These are phyloP conservation scores for Samia ricini DNA, from an alignment of 1,140 invertebrate species.

Conservation along the genomic window DNA sequence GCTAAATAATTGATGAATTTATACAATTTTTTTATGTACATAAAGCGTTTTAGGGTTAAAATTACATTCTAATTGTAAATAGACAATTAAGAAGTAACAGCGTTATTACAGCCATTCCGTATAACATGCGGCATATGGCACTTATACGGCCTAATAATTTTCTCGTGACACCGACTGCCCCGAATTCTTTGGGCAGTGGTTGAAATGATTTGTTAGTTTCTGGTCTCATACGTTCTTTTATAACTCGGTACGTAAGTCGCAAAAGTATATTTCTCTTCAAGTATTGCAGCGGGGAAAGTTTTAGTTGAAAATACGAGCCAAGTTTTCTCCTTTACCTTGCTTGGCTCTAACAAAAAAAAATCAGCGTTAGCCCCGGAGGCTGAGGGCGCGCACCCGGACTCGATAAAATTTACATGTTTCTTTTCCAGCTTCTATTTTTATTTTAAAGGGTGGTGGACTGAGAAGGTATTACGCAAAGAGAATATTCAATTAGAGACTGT, in stretches of 20 bases:
- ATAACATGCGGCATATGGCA: background rate
- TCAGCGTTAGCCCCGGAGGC: slow-evolving; percentile 44
- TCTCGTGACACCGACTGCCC: slow-evolving; percentile 28
- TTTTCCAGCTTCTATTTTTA: slow-evolving; percentile 72
- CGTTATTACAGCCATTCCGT: background rate
- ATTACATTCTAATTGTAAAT: background rate
- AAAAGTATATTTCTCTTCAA: slow-evolving; percentile 59
- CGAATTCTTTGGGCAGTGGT: slow-evolving; percentile 36
- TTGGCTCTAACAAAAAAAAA: slow-evolving; percentile 49
- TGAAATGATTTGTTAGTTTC: slow-evolving; percentile 62
- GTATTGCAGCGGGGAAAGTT: slow-evolving; percentile 61
- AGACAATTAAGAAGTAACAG: background rate
- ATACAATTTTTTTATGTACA: background rate
- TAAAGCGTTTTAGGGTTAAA: background rate
- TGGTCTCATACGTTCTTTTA: slow-evolving; percentile 47
- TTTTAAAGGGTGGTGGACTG: slow-evolving; percentile 74
- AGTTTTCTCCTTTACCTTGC: slow-evolving; percentile 63
- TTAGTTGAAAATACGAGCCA: slow-evolving; percentile 68
- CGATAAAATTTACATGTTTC: slow-evolving; percentile 76
- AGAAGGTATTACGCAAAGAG: slow-evolving; percentile 68
- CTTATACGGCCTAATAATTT: slow-evolving; percentile 19
- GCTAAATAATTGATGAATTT: background rate
- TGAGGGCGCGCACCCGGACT: slow-evolving; percentile 50
- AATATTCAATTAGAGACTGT: slow-evolving; percentile 74
- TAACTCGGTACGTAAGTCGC: slow-evolving; percentile 62